Base-by-base conservation (phyloP, 1,140 invertebrate species). In the Anastatus disparis region DNA sequence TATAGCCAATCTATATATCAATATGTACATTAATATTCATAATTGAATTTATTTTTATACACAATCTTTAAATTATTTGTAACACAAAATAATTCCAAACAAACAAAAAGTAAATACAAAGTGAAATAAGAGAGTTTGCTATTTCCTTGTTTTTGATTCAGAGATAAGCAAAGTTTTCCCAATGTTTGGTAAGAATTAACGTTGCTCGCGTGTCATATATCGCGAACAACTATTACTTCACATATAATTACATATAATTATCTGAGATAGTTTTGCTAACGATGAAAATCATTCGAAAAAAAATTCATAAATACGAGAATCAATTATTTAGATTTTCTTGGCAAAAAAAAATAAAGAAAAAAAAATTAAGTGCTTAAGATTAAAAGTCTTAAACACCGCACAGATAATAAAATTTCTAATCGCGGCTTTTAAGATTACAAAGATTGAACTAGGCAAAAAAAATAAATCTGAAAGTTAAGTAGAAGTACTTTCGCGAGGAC, bases 321-420 rank as follows among this genome's bases (percentile, higher is more conserved):
- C n/a, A n/a, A n/a, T n/a, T n/a, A n/a, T n/a, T n/a, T n/a, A n/a
- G n/a, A 13, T 42, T 59, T 26, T 22, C 6, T 59, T 1, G 26
- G 2, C 15, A 12, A 40, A 42, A 42, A 42, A 4, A 22, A 27
- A 26, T 10, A 22, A 17, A 56, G 42, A 48, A 24, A 62, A 31
- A 61, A 31, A 13, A 35, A 38, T 22, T 8, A 20, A 40, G 20
- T 40, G 27, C 26, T 2, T 1, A 40, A 40, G 35, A 40, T 66
- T n/a, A 44, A 55, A 22, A 20, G 50, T 38, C n/a, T 2, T n/a
- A 27, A n/a, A n/a, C n/a, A 9, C 12, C 8, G 38, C n/a, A 7
- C 42, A 27, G 2, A 67, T 17, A 63, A 67, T 58, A 58, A 56
- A 67, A 22, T 67, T 56, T 56, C 53, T 58, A 67, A 67, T 55